Evolutionary conservation across 2,797 vertebrate genomes (phyloP).

Genomic region (Oryzias dopingdopingensis): DNA sequence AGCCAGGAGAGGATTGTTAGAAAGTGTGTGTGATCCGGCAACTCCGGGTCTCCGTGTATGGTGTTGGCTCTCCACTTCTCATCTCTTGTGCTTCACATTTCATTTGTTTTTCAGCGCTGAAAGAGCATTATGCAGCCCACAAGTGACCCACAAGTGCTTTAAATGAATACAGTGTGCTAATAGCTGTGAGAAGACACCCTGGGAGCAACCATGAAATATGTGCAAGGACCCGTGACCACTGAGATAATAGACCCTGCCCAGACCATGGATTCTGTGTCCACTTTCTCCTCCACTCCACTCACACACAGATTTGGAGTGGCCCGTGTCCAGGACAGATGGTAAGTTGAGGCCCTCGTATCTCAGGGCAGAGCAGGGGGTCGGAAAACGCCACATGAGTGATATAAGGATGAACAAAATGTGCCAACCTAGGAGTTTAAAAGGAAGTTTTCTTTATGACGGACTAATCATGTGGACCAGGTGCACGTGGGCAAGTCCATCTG

Average conservation of each 20-base stretch:
- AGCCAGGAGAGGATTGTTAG: background rate
- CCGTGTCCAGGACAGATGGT: conserved; percentile 74
- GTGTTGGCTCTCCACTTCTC: conserved; percentile 14
- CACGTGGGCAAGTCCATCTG: conserved; percentile 1
- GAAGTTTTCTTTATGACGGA: conserved; percentile 56
- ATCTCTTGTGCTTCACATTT: conserved; percentile 21
- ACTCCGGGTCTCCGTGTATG: conserved; percentile 16
- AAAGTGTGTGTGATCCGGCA: conserved; percentile 6
- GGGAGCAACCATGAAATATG: conserved; percentile 78
- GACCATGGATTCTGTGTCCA: conserved; percentile 45
- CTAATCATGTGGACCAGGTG: conserved; percentile 45
- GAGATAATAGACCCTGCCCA: conserved; percentile 67
- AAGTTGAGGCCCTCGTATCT: conserved; percentile 61
- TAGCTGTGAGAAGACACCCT: conserved; percentile 70
- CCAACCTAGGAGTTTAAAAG: conserved; percentile 54
- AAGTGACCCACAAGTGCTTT: conserved; percentile 64
- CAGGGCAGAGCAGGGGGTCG: conserved; percentile 48
- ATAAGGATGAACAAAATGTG: conserved; percentile 58
- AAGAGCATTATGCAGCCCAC: conserved; percentile 42
- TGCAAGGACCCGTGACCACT: conserved; percentile 77
- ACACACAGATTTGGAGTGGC: conserved; percentile 53
- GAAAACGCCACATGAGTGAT: conserved; percentile 66
- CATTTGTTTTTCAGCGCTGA: conserved; percentile 36
- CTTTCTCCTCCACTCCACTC: conserved; percentile 42
- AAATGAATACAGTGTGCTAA: conserved; percentile 70